Base-by-base conservation (phyloP, 2,113 vertebrate species). In the Siniperca chuatsi region DNA sequence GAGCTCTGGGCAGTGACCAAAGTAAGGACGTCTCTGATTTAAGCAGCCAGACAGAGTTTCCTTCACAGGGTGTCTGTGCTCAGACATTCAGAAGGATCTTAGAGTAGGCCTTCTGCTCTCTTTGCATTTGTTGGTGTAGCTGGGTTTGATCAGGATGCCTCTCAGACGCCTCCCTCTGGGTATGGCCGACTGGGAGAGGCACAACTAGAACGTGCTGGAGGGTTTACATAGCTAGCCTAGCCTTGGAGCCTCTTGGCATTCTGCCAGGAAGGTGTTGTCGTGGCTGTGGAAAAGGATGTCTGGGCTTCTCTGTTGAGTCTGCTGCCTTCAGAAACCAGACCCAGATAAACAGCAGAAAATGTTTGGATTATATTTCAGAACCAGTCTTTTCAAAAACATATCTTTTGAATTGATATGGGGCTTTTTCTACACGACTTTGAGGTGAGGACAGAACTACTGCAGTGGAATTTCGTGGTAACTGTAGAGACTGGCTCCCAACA, bases 401-500 rank as follows among this genome's bases (percentile, higher is more conserved):
- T 2, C 67, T 16, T 70, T 23, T 54, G 18, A n/a, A 23, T 8
- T 23, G 11, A 35, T 48, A 3, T 61, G 16, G 3, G 7, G 2
- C 13, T 61, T 61, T 60, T 13, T 20, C 8, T 60, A 1, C 25
- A 33, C 35, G 58, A 40, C 60, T 60, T 20, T 64, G 65, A 64
- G 54, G 33, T 67, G 46, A 52, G 42, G 62, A 69, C n/a, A 54
- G 62, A 52, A 18, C 11, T 23, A 10, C 54, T 79, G 54, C 42
- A 61, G 62, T 54, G 44, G n/a, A 33, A 12, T 35, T 44, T 55
- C 4, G 3, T 46, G 44, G 35, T n/a, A 75, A 40, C 68, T 48
- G 37, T 13, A 62, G 74, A 83, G 66, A 77, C 46, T 37, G 74
- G 61, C 42, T 74, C 48, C 66, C 64, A 68, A 33, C 64, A 44